Evolutionary conservation across 2,113 vertebrate genomes (phyloP).

Genomic region (Rhinogobius similis): DNA sequence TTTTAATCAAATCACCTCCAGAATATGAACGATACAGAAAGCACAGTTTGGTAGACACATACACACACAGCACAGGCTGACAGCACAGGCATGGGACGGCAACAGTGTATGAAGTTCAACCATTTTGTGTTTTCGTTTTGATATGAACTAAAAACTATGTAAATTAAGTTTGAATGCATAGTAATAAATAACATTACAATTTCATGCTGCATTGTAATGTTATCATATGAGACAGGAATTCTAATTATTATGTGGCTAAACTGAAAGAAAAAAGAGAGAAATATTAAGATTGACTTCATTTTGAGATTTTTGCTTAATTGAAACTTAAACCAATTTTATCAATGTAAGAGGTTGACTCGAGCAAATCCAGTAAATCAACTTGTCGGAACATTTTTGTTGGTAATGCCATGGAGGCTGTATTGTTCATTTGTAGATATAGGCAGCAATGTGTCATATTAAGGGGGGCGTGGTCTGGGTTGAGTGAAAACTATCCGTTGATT

Average conservation of each 20-base stretch:
- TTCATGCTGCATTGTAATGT: not conserved
- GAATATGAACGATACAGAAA: not conserved
- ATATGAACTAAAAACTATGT: too few species aligned
- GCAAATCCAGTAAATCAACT: not conserved
- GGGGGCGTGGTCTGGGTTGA: too few species aligned
- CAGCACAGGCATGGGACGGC: not conserved
- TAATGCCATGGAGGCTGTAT: not conserved
- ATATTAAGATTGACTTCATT: too few species aligned
- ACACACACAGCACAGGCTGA: conserved; percentile 10
- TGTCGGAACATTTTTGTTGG: not conserved
- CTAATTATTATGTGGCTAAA: not conserved
- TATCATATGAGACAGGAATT: not conserved
- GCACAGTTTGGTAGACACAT: conserved; percentile 23
- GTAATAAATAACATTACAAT: not conserved
- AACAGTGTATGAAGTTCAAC: not conserved
- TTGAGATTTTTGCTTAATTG: too few species aligned
- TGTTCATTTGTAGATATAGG: too few species aligned
- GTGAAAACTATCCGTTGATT: too few species aligned
- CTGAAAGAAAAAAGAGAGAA: not conserved
- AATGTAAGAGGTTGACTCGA: too few species aligned
- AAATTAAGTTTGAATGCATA: not conserved
- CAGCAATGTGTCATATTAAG: too few species aligned
- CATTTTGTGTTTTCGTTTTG: too few species aligned
- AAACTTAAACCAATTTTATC: too few species aligned
- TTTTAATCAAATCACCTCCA: conserved; percentile 41